Evolutionary conservation across 2,888 invertebrate species (phyloP).

Genomic region (Phanerotoma sp.): DNA sequence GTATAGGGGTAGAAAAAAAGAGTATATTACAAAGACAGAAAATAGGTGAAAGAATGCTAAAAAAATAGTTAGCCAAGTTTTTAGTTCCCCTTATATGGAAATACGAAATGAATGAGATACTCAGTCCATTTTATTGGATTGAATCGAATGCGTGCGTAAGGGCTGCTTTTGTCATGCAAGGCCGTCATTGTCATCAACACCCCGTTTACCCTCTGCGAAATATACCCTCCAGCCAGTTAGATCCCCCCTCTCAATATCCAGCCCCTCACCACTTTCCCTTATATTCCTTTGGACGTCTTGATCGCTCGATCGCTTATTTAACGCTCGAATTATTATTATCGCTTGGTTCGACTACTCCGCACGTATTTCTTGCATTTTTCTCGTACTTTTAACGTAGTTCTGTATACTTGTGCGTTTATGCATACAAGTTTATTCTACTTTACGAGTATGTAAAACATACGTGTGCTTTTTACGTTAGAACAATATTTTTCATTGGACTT

Average conservation of each 20-base stretch:
- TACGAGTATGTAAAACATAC: background rate
- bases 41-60: slow-evolving; percentile 11
- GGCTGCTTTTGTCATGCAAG: slow-evolving; percentile 38
- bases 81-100: slow-evolving; percentile 32
- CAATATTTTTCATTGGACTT: background rate
- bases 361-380: slow-evolving; percentile 3
- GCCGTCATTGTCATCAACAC: slow-evolving; percentile 34
- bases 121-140: slow-evolving; percentile 41
- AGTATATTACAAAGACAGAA: background rate
- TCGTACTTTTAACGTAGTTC: background rate
- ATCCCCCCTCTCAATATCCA: slow-evolving; percentile 2
- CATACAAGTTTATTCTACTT: background rate
- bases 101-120: slow-evolving; percentile 46
- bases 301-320: slow-evolving; percentile 36
- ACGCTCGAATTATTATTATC: slow-evolving; percentile 38
- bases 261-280: background rate
- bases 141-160: slow-evolving; percentile 40
- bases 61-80: slow-evolving; percentile 13
- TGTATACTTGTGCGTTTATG: background rate
- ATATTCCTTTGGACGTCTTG: background rate
- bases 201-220: slow-evolving; percentile 11
- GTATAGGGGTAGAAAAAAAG: background rate
- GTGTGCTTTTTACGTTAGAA: background rate
- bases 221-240: slow-evolving; percentile 37
- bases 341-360: background rate